These are phyloP conservation scores for Corythaeola cristata DNA, from an alignment of 2,113 vertebrate genomes.

Conservation along the genomic window DNA sequence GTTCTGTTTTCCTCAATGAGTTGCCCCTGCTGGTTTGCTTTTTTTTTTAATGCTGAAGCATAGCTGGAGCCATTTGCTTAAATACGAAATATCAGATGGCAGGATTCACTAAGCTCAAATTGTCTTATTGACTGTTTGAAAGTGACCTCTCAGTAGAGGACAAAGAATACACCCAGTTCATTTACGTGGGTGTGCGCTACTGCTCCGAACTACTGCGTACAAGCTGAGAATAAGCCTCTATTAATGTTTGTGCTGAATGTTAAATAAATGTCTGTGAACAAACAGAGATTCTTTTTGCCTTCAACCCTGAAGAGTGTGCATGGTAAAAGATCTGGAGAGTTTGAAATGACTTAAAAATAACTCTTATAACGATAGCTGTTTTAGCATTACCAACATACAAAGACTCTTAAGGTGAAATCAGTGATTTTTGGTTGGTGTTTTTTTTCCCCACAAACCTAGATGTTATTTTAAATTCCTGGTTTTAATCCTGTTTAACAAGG, in stretches of 20 bases:
- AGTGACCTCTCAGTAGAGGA: not conserved
- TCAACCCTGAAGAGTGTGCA: not conserved
- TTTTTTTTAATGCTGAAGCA: not conserved
- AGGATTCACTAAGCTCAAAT: not conserved
- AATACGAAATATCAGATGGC: not conserved
- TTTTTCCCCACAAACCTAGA: not conserved
- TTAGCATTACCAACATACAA: not conserved
- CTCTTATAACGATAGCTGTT: not conserved
- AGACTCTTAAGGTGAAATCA: conserved; percentile 22
- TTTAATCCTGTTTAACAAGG: conserved; percentile 49
- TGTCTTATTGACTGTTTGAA: not conserved
- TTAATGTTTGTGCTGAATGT: not conserved
- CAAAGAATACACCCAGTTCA: not conserved
- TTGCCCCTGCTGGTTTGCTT: not conserved
- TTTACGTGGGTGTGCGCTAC: not conserved
- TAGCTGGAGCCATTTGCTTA: not conserved
- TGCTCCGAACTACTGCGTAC: not conserved
- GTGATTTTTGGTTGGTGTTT: too few relatives aligned
- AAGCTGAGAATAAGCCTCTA: not conserved
- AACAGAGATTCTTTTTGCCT: not conserved
- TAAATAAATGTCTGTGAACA: not conserved
- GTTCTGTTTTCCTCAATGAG: not conserved
- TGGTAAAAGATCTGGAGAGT: not conserved
- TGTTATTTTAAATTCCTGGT: conserved; percentile 63
- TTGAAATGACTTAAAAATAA: conserved; percentile 1